Evolutionary conservation across 1,140 invertebrate species (phyloP).

Genomic region (Lepeophtheirus salmonis): DNA sequence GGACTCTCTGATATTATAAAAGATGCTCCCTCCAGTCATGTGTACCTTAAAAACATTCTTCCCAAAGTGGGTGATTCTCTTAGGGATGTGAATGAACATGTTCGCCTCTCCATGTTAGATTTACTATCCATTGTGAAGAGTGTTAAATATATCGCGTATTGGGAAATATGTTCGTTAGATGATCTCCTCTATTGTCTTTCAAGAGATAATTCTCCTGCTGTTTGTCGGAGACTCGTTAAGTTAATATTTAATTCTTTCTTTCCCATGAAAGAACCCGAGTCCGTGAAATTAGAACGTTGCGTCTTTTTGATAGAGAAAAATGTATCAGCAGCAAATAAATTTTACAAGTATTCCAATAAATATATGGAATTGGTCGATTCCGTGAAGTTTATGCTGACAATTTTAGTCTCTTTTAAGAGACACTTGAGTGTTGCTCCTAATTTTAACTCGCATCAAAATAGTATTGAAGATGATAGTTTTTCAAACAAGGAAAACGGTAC

Average conservation of each 20-base stretch:
- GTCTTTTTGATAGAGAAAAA: not conserved
- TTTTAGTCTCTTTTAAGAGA: not conserved
- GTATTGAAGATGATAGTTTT: not conserved
- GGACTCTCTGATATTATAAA: not conserved
- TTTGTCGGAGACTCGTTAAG: not conserved
- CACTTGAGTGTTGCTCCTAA: not conserved
- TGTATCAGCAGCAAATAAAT: not conserved
- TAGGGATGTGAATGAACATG: not conserved
- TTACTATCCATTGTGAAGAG: not conserved
- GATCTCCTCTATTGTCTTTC: not conserved
- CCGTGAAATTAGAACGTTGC: not conserved
- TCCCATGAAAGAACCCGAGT: not conserved
- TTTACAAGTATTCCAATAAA: not conserved
- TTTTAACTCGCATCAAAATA: too few relatives aligned
- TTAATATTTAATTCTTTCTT: slow-evolving; percentile 3
- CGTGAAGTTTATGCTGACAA: not conserved
- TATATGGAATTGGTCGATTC: not conserved
- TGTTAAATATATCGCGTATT: slow-evolving; percentile 1
- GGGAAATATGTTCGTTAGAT: not conserved
- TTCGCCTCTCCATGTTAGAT: slow-evolving; percentile 1
- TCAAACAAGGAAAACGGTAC: not conserved
- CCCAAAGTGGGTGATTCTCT: not conserved
- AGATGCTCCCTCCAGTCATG: not conserved
- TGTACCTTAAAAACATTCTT: not conserved
- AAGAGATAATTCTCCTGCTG: not conserved